Evolutionary conservation across 1,140 invertebrate genomes (phyloP).

Genomic region (Mamestra configurata): DNA sequence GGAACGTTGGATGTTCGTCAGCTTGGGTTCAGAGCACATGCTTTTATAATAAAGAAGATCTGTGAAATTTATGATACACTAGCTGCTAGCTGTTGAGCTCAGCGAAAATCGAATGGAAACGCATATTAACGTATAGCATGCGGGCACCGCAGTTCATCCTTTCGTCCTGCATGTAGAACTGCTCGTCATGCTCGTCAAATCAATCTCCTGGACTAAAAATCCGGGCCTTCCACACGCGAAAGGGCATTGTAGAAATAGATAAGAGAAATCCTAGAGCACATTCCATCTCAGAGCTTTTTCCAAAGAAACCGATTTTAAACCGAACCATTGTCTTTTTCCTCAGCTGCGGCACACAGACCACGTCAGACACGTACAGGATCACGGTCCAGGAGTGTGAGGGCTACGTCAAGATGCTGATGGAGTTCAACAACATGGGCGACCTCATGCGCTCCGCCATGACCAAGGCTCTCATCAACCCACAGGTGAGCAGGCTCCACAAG

Average conservation of each 20-base stretch:
- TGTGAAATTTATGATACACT: too few relatives aligned
- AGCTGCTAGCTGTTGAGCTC: too few relatives aligned
- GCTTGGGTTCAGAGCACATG: background rate
- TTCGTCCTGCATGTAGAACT: too few relatives aligned
- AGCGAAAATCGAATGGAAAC: too few relatives aligned
- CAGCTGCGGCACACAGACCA: slow-evolving; percentile 75
- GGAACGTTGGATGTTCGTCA: background rate
- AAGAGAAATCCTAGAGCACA: too few relatives aligned
- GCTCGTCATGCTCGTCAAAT: too few relatives aligned
- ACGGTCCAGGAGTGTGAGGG: slow-evolving; percentile 94
- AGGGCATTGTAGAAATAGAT: too few relatives aligned
- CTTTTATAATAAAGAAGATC: background rate
- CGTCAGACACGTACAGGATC: slow-evolving; percentile 88
- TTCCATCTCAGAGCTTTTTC: too few relatives aligned
- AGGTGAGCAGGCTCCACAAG: slow-evolving; percentile 84
- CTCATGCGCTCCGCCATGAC: slow-evolving; percentile 98
- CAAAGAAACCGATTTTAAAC: background rate
- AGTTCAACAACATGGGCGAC: slow-evolving; percentile 97
- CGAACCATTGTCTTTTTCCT: slow-evolving; percentile 22
- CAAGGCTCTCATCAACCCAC: slow-evolving; percentile 94
- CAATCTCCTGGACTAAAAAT: too few relatives aligned
- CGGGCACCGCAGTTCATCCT: too few relatives aligned
- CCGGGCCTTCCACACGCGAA: too few relatives aligned
- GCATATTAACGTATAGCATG: too few relatives aligned
- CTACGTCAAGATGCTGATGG: slow-evolving; percentile 96